These are phyloP conservation scores for Chydorus sphaericus DNA, from an alignment of 2,888 invertebrate species.

Conservation along the genomic window DNA sequence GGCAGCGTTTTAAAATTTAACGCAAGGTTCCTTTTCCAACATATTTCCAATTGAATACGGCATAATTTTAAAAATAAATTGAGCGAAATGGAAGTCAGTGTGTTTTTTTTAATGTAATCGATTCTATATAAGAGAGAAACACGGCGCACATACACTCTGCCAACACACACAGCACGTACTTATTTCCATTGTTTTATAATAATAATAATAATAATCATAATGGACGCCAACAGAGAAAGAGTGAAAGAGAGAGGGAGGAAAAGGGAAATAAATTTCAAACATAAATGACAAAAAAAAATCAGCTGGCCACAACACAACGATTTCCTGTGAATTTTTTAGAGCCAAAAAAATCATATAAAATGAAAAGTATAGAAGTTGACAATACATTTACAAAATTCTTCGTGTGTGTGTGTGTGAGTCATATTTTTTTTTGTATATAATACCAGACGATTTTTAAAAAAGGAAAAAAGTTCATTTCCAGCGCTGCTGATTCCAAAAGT, in stretches of 20 bases:
- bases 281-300: neutral
- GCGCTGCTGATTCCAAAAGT: neutral
- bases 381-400: constrained; percentile 1
- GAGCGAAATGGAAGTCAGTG: too few species aligned
- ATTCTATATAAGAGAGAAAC: constrained; percentile 8
- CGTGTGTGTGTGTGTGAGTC: constrained; percentile 5
- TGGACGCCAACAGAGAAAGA: neutral
- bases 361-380: neutral
- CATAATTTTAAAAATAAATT: too few species aligned
- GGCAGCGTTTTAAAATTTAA: too few species aligned
- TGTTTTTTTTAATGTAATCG: constrained; percentile 7
- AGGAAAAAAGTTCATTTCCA: neutral
- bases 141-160: constrained; percentile 8
- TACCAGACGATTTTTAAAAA: constrained; percentile 5
- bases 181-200: constrained; percentile 5
- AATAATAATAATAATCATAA: constrained; percentile 6
- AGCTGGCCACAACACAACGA: constrained; percentile 5
- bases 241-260: neutral
- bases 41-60: too few species aligned
- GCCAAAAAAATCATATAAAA: neutral
- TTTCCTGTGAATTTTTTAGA: neutral
- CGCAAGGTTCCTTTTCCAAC: too few species aligned
- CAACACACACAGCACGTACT: constrained; percentile 8
- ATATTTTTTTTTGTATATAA: constrained; percentile 1
- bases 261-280: neutral